Evolutionary conservation across 2,888 invertebrate genomes (phyloP).

Genomic region (Lacanobia oleracea): DNA sequence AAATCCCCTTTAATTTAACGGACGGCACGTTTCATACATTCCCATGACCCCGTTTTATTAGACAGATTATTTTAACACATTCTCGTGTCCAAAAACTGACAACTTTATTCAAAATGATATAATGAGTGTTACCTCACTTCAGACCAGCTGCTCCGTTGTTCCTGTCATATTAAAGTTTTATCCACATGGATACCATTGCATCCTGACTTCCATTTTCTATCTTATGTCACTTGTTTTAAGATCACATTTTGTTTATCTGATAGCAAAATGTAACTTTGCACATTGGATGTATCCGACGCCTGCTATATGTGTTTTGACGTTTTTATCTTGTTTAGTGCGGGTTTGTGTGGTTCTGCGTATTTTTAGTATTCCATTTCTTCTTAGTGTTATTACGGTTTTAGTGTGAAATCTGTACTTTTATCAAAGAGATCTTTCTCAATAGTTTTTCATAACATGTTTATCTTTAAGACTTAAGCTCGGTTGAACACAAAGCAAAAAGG

Average conservation of each 20-base stretch:
- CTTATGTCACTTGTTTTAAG: slow-evolving; percentile 31
- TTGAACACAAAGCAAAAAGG: too few species aligned
- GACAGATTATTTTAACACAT: slow-evolving; percentile 80
- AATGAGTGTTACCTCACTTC: slow-evolving; percentile 68
- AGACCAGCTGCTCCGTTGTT: slow-evolving; percentile 63
- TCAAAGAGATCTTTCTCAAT: neutral
- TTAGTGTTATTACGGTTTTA: slow-evolving; percentile 36
- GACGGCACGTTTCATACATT: slow-evolving; percentile 77
- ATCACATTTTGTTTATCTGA: slow-evolving; percentile 40
- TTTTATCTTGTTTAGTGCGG: slow-evolving; percentile 61
- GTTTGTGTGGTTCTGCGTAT: slow-evolving; percentile 37
- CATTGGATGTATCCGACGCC: slow-evolving; percentile 50
- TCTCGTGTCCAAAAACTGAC: slow-evolving; percentile 69
- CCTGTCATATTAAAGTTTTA: slow-evolving; percentile 67
- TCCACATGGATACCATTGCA: slow-evolving; percentile 33
- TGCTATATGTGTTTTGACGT: slow-evolving; percentile 54
- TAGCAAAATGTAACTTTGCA: slow-evolving; percentile 49
- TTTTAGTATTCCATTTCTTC: slow-evolving; percentile 48
- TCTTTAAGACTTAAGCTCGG: too few species aligned
- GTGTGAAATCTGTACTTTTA: slow-evolving; percentile 30
- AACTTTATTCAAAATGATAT: slow-evolving; percentile 71
- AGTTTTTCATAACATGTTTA: neutral
- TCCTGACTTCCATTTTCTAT: slow-evolving; percentile 27
- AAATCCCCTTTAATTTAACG: slow-evolving; percentile 83
- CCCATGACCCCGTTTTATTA: slow-evolving; percentile 75